Evolutionary conservation across 2,113 vertebrate genomes (phyloP), one percentile per base, ranked within the genome.

Genomic region (Anolis carolinensis): DNA sequence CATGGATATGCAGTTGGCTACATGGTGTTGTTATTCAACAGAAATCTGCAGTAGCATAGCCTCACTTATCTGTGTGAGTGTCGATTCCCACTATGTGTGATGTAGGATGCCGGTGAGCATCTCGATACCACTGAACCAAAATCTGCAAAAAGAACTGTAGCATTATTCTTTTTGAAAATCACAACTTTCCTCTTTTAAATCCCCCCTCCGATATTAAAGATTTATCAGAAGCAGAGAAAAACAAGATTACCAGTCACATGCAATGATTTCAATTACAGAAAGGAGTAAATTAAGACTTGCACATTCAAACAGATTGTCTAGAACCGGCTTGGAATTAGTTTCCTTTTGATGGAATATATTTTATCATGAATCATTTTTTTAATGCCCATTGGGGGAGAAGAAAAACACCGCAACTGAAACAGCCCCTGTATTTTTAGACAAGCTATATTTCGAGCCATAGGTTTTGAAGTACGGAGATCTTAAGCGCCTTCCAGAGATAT

Each of bases 371-470:
- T 59, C 21, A 7, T 59, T 16, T 25, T 3, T 59, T 34, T 18
- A 83, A 39, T 23, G 50, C 21, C 32, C 32, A 50, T 23, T 59
- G 13, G n/a, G 13, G 21, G 52, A 44, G n/a, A 21, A 34, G 48
- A 50, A 50, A 77, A 82, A 77, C 39, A 21, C 59, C 55, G 2
- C 85, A 32, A 18, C 30, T 83, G 59, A 52, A 4, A 71, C 85
- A 92, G 72, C 10, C 9, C 65, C 82, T 44, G 8, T 86, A 59
- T 87, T 91, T 91, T 92, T 5, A 80, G 89, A 23, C 79, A 67
- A 88, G 81, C 79, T 68, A 7, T 84, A 50, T 76, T 90, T 89
- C 86, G 87, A 75, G 67, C 75, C 74, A 67, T 73, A 74, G 36
- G 30, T 88, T 52, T 91, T 91, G 63, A 86, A 2, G 30, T 82